These are phyloP conservation scores for Ichneumoninae sp. DNA, from an alignment of 2,888 invertebrate genomes.

Conservation along the genomic window DNA sequence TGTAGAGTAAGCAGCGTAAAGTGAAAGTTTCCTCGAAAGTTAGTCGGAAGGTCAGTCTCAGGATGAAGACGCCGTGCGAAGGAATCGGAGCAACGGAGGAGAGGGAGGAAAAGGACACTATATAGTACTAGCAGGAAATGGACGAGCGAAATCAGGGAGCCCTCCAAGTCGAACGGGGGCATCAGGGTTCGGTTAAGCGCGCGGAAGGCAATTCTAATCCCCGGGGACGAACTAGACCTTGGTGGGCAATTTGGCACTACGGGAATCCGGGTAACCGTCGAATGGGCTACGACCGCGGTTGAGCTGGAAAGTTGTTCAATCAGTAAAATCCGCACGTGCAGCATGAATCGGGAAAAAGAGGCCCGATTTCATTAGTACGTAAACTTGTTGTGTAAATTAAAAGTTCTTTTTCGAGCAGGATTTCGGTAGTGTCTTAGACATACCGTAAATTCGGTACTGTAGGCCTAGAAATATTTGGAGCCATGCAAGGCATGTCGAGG, in stretches of 20 bases:
- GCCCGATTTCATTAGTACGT: neutral
- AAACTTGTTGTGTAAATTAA: neutral
- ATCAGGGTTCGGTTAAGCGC: conserved; percentile 20
- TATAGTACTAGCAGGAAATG: conserved; percentile 29
- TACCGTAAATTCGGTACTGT: neutral
- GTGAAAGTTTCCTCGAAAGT: conserved; percentile 38
- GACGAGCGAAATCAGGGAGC: conserved; percentile 63
- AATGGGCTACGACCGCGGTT: conserved; percentile 40
- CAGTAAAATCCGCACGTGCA: conserved; percentile 2
- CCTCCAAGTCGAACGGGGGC: conserved; percentile 58
- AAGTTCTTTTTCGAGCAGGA: neutral
- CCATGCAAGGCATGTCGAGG: neutral
- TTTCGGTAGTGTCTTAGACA: neutral
- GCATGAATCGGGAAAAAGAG: neutral
- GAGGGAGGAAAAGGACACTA: conserved; percentile 21
- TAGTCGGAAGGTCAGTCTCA: neutral
- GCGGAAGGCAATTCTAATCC: conserved; percentile 61
- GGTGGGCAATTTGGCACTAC: conserved; percentile 62
- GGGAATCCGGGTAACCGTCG: conserved; percentile 52
- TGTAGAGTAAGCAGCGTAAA: neutral
- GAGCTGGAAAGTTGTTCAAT: conserved; percentile 35
- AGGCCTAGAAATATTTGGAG: neutral
- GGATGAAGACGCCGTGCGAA: conserved; percentile 4
- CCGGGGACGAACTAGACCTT: conserved; percentile 58
- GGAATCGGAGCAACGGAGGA: conserved; percentile 11